Conservation (phyloP, 1,140 invertebrate genomes). For the Sipha flava region DNA sequence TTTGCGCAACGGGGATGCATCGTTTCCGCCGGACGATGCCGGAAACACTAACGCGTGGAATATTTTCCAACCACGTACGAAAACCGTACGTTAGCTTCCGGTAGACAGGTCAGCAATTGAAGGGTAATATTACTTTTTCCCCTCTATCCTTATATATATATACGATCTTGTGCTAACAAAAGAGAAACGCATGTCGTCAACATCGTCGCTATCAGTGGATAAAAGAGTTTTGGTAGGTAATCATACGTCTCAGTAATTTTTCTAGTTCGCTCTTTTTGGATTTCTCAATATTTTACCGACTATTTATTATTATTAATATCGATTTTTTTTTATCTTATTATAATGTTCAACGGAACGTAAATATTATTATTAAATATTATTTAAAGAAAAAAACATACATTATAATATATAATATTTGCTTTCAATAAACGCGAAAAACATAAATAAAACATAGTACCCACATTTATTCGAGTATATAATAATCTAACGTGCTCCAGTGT, state of each 20-base stretch:
- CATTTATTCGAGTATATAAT: no score
- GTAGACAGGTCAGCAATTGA: slow-evolving; percentile 10
- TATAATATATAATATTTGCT: no score
- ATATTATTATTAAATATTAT: no score
- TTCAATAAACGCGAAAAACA: no score
- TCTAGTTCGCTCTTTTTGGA: neutral
- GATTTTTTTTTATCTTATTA: no score
- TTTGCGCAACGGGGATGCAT: neutral
- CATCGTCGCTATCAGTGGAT: neutral
- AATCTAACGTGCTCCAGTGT: no score
- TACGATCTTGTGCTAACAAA: neutral
- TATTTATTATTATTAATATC: no score
- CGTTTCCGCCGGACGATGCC: neutral
- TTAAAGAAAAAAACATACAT: no score
- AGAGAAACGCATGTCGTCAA: neutral
- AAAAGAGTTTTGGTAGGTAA: neutral
- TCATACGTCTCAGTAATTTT: slow-evolving; percentile 23
- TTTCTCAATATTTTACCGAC: neutral
- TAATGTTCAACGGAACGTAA: no score
- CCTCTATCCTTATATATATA: neutral
- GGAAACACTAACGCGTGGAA: neutral
- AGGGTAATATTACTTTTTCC: slow-evolving; percentile 19
- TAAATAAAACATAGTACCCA: no score
- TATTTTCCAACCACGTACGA: neutral
- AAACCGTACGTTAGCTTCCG: neutral